These are phyloP conservation scores for Apaloderma vittatum DNA, from an alignment of 2,113 vertebrate genomes.

Conservation along the genomic window DNA sequence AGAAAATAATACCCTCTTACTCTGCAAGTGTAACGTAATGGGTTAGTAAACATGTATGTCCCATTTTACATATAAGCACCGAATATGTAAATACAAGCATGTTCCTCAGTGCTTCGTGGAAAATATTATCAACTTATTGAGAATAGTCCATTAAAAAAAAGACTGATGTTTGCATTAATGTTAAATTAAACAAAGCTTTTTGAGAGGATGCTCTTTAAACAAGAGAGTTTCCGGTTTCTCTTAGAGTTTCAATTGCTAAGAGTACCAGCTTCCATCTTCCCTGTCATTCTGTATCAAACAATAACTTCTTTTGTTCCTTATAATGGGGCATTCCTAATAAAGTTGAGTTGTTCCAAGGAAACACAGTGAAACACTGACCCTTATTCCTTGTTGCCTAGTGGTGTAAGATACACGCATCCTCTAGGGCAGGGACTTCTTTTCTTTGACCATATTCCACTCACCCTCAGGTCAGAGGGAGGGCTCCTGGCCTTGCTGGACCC, in stretches of 20 bases:
- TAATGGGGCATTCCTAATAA: neutral
- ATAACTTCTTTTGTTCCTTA: neutral
- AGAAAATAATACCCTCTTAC: neutral
- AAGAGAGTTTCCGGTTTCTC: neutral
- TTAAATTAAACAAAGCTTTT: neutral
- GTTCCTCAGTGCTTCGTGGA: neutral
- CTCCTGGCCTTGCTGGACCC: neutral
- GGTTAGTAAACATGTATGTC: neutral
- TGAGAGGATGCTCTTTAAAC: neutral
- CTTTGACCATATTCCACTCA: neutral
- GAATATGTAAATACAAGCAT: neutral
- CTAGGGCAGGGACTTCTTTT: neutral
- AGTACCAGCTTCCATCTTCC: neutral
- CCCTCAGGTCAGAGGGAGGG: neutral
- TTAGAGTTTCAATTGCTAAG: neutral
- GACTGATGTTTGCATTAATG: neutral
- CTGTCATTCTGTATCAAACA: neutral
- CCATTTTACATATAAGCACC: neutral
- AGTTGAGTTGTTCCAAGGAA: neutral
- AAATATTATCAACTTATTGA: neutral
- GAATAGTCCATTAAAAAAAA: neutral
- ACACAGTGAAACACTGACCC: neutral
- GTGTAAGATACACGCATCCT: fast-evolving
- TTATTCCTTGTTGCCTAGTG: neutral
- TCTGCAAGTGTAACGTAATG: neutral